Evolutionary conservation across 2,888 invertebrate genomes (phyloP).

Genomic region (Oxyteleia sp.): DNA sequence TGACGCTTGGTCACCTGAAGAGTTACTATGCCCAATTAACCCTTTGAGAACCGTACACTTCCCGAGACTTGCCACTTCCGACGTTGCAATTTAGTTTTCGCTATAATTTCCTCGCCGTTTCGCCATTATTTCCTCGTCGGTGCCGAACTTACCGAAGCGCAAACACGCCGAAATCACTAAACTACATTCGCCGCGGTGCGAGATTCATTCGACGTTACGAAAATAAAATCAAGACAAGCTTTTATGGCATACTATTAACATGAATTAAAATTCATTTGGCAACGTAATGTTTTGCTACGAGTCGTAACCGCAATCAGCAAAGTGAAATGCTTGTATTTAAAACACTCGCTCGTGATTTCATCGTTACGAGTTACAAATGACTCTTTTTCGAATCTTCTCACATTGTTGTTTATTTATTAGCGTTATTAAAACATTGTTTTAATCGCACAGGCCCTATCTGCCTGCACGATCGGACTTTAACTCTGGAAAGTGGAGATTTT

Average conservation of each 20-base stretch:
- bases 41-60: slow-evolving; percentile 86
- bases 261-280: too few relatives aligned
- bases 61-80: slow-evolving; percentile 85
- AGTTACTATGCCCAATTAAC: slow-evolving; percentile 87
- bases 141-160: slow-evolving; percentile 71
- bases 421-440: slow-evolving; percentile 49
- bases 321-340: too few relatives aligned
- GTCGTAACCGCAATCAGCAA: too few relatives aligned
- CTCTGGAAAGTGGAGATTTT: slow-evolving; percentile 18
- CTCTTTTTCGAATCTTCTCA: slow-evolving; percentile 44
- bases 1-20: slow-evolving; percentile 85
- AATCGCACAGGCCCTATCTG: slow-evolving; percentile 7
- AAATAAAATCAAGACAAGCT: too few relatives aligned
- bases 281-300: too few relatives aligned
- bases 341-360: slow-evolving; percentile 49
- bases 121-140: slow-evolving; percentile 72
- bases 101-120: slow-evolving; percentile 78
- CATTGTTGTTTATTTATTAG: slow-evolving; percentile 51
- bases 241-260: too few relatives aligned
- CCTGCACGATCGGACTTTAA: neutral
- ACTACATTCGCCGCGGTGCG: slow-evolving; percentile 47
- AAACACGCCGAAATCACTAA: slow-evolving; percentile 68
- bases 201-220: too few relatives aligned
- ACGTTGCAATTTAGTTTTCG: slow-evolving; percentile 83
- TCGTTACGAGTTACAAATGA: slow-evolving; percentile 48